Percentiles rank a stretch among this genome's conserved stretches.
Evolutionary conservation across 2,797 vertebrate genomes (phyloP).

Genomic region (Channa striata): DNA sequence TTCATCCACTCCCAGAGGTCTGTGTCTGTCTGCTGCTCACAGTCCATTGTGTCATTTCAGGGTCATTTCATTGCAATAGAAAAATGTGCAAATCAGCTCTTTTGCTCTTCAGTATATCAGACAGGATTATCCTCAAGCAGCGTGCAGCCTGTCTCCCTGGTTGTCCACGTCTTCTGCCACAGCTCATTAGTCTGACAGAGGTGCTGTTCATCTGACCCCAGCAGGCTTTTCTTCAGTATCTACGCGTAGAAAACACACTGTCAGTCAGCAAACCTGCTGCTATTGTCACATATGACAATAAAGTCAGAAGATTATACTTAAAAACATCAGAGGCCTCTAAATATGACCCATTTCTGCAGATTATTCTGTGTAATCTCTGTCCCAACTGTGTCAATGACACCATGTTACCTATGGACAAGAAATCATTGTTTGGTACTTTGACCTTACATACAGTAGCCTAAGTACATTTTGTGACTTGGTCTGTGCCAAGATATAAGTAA

Average conservation of each 20-base stretch:
- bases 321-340: background rate
- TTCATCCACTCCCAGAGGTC: conserved; percentile 39
- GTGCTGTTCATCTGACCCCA: conserved; percentile 58
- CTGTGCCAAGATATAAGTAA: no score
- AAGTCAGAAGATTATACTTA: background rate
- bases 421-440: background rate
- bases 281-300: conserved; percentile 9
- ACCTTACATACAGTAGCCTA: no score
- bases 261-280: conserved; percentile 34
- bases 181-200: conserved; percentile 66
- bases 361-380: background rate
- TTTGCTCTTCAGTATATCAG: conserved; percentile 70
- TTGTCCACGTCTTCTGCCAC: conserved; percentile 59
- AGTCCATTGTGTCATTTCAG: conserved; percentile 65
- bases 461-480: no score
- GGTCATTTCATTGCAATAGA: conserved; percentile 64
- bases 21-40: conserved; percentile 52
- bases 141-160: conserved; percentile 52
- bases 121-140: conserved; percentile 76
- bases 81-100: conserved; percentile 79
- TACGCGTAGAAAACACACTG: conserved; percentile 24
- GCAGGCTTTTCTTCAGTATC: conserved; percentile 47
- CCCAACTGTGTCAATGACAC: background rate
- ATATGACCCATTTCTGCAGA: background rate
- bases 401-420: background rate